phyloP scores from a whole-genome alignment of 2,888 invertebrate genomes.

The Metalampra italica region DNA sequence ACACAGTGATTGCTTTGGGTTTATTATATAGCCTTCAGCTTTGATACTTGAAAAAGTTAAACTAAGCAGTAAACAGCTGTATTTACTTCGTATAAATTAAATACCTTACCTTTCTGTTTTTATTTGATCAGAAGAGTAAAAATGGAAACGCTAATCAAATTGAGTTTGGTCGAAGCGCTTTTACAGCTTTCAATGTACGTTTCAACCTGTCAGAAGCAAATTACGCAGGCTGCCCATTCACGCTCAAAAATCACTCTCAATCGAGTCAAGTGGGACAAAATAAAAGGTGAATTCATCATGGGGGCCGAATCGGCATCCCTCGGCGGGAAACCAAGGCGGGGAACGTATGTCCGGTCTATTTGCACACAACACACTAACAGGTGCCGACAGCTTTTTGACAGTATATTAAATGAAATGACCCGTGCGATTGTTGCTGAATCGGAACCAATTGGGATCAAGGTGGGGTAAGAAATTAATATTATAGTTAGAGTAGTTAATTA shows the following conservation, averaged over 20 bases:
- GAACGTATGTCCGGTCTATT: conserved; percentile 74
- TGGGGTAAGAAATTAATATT: conserved; percentile 3
- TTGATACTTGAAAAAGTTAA: background rate
- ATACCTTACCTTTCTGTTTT: conserved; percentile 20
- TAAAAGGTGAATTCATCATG: conserved; percentile 74
- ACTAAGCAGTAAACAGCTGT: conserved; percentile 4
- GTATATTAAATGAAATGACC: conserved; percentile 69
- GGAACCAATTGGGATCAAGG: conserved; percentile 19
- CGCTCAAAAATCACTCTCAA: conserved; percentile 76
- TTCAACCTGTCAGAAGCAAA: conserved; percentile 72
- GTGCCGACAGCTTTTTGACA: conserved; percentile 67
- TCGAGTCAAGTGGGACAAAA: conserved; percentile 75
- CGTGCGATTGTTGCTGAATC: conserved; percentile 42
- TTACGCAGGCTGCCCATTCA: conserved; percentile 72
- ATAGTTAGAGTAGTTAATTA: conserved; percentile 14
- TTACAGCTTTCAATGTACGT: conserved; percentile 72
- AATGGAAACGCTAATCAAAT: conserved; percentile 49
- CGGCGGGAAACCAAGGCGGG: conserved; percentile 62
- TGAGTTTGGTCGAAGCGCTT: conserved; percentile 65
- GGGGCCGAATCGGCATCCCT: conserved; percentile 60
- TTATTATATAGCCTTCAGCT: background rate
- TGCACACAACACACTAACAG: conserved; percentile 71
- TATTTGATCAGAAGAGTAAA: conserved; percentile 32
- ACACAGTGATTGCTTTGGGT: conserved; percentile 36
- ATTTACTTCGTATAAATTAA: conserved; percentile 18